Evolutionary conservation across 2,113 vertebrate genomes (phyloP).

Genomic region (Erpornis zantholeuca): DNA sequence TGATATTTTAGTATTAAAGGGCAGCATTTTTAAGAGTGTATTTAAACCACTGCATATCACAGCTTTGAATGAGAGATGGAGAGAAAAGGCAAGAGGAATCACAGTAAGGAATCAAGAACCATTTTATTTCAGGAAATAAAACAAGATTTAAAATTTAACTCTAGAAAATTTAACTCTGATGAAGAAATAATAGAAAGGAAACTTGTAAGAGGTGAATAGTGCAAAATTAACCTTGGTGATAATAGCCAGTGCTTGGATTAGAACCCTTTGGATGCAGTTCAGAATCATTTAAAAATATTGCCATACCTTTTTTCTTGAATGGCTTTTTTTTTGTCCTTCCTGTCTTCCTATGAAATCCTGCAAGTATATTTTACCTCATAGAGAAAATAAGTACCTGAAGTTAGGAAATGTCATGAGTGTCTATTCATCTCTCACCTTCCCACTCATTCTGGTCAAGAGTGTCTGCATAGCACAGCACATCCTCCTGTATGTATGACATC

Average conservation of each 20-base stretch:
- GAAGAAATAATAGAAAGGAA: constrained; percentile 26
- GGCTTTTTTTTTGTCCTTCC: not conserved
- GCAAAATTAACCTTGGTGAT: not conserved
- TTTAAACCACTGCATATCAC: constrained; percentile 4
- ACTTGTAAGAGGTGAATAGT: not conserved
- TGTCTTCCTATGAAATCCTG: not conserved
- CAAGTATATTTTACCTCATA: not conserved
- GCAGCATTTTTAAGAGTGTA: not conserved
- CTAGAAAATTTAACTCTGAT: not conserved
- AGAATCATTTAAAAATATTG: not conserved
- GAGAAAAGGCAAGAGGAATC: constrained; percentile 20
- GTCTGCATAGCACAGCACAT: not conserved
- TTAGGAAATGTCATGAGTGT: not conserved
- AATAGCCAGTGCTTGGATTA: not conserved
- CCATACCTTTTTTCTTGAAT: not conserved
- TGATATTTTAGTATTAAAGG: constrained; percentile 56
- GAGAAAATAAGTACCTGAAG: not conserved
- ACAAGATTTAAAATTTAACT: not conserved
- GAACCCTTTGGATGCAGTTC: not conserved
- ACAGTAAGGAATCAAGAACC: not conserved
- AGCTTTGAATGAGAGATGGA: not conserved
- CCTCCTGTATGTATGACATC: not conserved
- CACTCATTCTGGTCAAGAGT: not conserved
- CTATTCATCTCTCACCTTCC: not conserved
- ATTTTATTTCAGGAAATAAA: constrained; percentile 31